These are phyloP conservation scores for Rhinatrema bivittatum DNA, from an alignment of 2,797 vertebrate species.

Conservation along the genomic window DNA sequence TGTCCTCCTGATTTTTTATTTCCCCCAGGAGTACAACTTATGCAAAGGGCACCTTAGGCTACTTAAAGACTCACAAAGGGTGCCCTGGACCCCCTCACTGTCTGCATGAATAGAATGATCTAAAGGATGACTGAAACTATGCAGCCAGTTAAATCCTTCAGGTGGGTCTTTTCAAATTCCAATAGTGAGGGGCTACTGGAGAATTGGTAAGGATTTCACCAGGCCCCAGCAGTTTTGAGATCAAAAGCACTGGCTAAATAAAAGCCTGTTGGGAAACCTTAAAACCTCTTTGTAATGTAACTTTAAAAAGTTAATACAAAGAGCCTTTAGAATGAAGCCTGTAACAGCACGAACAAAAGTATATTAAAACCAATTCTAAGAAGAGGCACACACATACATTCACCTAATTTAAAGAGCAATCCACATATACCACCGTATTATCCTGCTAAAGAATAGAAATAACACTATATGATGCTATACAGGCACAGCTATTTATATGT, in stretches of 20 bases:
- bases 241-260: constrained; percentile 84
- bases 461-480: neutral
- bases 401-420: constrained; percentile 58
- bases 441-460: constrained; percentile 21
- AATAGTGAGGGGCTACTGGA: constrained; percentile 62
- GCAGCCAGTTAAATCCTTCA: constrained; percentile 66
- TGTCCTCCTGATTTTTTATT: constrained; percentile 69
- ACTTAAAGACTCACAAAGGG: constrained; percentile 62
- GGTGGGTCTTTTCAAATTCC: constrained; percentile 76
- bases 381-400: constrained; percentile 51
- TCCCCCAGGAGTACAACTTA: constrained; percentile 62
- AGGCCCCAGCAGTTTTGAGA: constrained; percentile 73
- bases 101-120: constrained; percentile 54
- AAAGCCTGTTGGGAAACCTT: constrained; percentile 81
- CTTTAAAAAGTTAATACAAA: constrained; percentile 87
- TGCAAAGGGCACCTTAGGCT: constrained; percentile 69
- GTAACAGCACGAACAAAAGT: constrained; percentile 63
- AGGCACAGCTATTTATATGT: no score
- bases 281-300: constrained; percentile 88
- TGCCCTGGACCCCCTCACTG: constrained; percentile 45
- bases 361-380: constrained; percentile 69
- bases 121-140: constrained; percentile 55
- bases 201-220: constrained; percentile 71
- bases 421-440: constrained; percentile 49
- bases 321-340: constrained; percentile 72